A percentile compares a stretch with the other conserved stretches of the same genome.
These are phyloP conservation scores for Pampus argenteus DNA, from an alignment of 2,797 vertebrate genomes.

Conservation along the genomic window DNA sequence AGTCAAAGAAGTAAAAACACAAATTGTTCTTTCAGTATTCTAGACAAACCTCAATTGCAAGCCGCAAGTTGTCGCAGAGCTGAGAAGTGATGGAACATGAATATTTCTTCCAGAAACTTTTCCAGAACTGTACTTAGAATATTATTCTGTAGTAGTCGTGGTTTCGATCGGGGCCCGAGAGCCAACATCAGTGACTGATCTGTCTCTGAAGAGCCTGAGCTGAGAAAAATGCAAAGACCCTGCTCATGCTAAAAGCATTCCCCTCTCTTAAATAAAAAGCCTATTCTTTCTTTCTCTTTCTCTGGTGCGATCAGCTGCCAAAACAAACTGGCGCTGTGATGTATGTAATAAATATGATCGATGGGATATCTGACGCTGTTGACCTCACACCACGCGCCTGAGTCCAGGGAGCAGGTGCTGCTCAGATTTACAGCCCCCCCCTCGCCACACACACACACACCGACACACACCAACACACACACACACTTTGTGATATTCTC, in stretches of 20 bases:
- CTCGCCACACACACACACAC: no score
- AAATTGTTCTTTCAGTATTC: conserved; percentile 37
- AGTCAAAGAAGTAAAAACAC: conserved; percentile 43
- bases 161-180: conserved; percentile 47
- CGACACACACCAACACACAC: no score
- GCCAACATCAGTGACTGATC: conserved; percentile 62
- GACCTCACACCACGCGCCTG: conserved; percentile 82
- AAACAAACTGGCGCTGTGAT: conserved; percentile 83
- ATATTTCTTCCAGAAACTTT: conserved; percentile 56
- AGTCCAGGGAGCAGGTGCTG: conserved; percentile 83
- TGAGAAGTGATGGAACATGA: conserved; percentile 47
- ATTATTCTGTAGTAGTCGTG: conserved; percentile 59
- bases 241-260: conserved; percentile 69
- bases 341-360: conserved; percentile 84
- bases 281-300: conserved; percentile 58
- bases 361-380: conserved; percentile 78
- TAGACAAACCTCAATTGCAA: conserved; percentile 42
- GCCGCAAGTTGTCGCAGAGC: conserved; percentile 37
- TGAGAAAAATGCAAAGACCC: conserved; percentile 62
- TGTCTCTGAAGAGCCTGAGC: conserved; percentile 60
- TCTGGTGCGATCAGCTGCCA: conserved; percentile 81
- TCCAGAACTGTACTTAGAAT: conserved; percentile 53
- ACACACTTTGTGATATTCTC: conserved; percentile 66
- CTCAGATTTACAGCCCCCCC: conserved; percentile 78
- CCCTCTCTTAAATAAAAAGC: conserved; percentile 64